Base-by-base conservation (phyloP, 2,888 invertebrate species). In the Lithophane leautieri region DNA sequence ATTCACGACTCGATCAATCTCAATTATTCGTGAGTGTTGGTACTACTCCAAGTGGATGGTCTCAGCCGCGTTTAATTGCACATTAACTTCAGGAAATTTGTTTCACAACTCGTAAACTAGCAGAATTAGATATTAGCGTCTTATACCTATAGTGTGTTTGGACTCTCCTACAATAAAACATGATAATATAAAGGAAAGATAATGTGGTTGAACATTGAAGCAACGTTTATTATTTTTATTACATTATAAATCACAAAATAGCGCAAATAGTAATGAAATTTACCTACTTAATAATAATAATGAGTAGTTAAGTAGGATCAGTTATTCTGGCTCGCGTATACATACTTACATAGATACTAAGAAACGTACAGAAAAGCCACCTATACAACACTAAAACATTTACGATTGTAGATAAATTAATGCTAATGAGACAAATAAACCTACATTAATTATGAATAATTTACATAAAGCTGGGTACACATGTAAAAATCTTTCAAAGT, bases 1-100 rank as follows among this genome's bases (percentile, higher is more conserved):
- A 96, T 96, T 93, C 95, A 92, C 91, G 93, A 89, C 94, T 93
- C 95, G 93, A 96, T 96, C 95, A 95, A 96, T 96, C 95, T 93
- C 94, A 94, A 96, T 96, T 95, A 94, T 92, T 91, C 92, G 92
- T 87, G 81, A 79, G 71, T 91, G 91, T 92, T 92, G 92, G 91
- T 93, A 93, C 85, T 90, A 89, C 91, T 93, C 91, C 92, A 92
- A 92, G 89, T 91, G 89, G 89, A 84, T 83, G 83, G 83, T 82
- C 88, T 90, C 87, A 88, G 88, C 78, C 87, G 88, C 86, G 78
- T 90, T 88, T 91, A 91, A 92, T 91, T 90, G 89, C 89, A 88
- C 85, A 86, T 85, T 88, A 82, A 83, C 81, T 78, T 78, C 76
- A 76, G 65, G 65, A 71, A 79, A 85, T 79, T 76, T 73, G 83